These are phyloP conservation scores for Chromoteleia sp. DNA, from an alignment of 2,888 invertebrate genomes.

Conservation along the genomic window DNA sequence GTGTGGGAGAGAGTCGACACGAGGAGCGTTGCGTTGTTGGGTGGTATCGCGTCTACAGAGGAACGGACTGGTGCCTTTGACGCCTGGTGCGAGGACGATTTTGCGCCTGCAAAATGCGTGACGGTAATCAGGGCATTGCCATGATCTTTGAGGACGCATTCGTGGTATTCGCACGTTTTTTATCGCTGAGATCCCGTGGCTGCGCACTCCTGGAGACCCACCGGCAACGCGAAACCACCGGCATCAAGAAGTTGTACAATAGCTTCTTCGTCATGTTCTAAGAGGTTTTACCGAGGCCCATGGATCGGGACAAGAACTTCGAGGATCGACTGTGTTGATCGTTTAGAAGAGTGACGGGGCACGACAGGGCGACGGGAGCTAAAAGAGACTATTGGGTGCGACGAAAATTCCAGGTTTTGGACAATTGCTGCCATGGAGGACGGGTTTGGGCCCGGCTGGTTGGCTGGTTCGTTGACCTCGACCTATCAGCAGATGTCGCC, in stretches of 20 bases:
- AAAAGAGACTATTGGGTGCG: constrained; percentile 6
- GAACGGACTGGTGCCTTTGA: not conserved
- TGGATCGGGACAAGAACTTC: constrained; percentile 47
- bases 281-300: constrained; percentile 80
- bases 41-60: too few species aligned
- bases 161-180: constrained; percentile 83
- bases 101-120: constrained; percentile 78
- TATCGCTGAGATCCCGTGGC: constrained; percentile 83
- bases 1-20: too few species aligned
- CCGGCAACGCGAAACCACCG: constrained; percentile 93
- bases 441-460: constrained; percentile 80
- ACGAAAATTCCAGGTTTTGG: not conserved
- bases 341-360: constrained; percentile 5
- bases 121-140: constrained; percentile 81
- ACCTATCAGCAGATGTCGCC: constrained; percentile 81
- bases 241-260: constrained; percentile 94
- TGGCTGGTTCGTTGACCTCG: constrained; percentile 78
- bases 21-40: too few species aligned
- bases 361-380: not conserved
- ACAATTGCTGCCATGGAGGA: constrained; percentile 79
- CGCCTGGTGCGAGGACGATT: constrained; percentile 1
- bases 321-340: constrained; percentile 13
- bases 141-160: constrained; percentile 84
- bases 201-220: constrained; percentile 91
- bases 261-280: constrained; percentile 95